These are phyloP conservation scores for Spea hammondii DNA, from an alignment of 2,797 vertebrate genomes.

Conservation along the genomic window DNA sequence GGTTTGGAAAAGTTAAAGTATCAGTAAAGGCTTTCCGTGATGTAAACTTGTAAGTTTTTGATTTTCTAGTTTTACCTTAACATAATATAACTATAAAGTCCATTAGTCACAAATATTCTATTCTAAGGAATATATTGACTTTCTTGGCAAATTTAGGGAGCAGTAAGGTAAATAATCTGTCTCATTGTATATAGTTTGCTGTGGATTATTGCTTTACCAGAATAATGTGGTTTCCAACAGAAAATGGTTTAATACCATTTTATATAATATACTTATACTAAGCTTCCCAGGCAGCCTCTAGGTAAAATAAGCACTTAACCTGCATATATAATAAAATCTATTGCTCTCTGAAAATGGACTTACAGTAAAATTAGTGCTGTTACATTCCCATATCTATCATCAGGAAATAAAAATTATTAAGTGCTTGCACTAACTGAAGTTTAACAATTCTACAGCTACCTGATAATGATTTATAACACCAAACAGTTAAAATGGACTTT, in stretches of 20 bases:
- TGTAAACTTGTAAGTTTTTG: too few relatives aligned
- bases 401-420: constrained; percentile 14
- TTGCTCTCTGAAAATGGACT: constrained; percentile 52
- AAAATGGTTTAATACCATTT: constrained; percentile 58
- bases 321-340: constrained; percentile 46
- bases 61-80: too few relatives aligned
- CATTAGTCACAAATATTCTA: too few relatives aligned
- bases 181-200: too few relatives aligned
- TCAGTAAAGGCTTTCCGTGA: too few relatives aligned
- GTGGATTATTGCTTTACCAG: constrained; percentile 50
- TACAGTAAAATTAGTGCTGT: constrained; percentile 36
- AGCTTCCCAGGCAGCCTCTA: constrained; percentile 48
- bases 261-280: constrained; percentile 46
- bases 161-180: too few relatives aligned
- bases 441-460: not conserved
- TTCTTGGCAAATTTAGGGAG: too few relatives aligned
- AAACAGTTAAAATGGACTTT: not conserved
- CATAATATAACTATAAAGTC: too few relatives aligned
- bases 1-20: too few relatives aligned
- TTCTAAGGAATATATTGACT: too few relatives aligned
- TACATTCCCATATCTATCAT: not conserved
- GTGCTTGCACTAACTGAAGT: not conserved
- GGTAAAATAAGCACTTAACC: constrained; percentile 53
- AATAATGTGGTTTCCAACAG: constrained; percentile 52
- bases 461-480: not conserved